Evolutionary conservation across 35 echinoderm and acorn worm genomes (phyloP).

Genomic region (Lytechinus variegatus): DNA sequence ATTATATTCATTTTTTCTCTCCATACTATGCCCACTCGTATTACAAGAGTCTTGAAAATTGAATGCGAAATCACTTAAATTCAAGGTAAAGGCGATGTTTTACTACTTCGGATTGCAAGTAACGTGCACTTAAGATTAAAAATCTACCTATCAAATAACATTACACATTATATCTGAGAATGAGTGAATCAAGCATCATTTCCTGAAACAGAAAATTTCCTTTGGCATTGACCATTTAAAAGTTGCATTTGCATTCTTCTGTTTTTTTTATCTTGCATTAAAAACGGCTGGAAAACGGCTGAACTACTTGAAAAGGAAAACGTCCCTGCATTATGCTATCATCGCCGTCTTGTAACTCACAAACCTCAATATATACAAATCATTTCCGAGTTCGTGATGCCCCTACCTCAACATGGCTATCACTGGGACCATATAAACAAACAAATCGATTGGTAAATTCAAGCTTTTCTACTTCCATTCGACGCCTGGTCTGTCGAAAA

Average conservation of each 20-base stretch:
- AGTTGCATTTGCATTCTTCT: background rate
- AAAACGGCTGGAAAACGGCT: background rate
- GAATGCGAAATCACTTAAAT: no score
- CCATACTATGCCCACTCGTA: no score
- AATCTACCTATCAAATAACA: no score
- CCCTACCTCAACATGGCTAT: background rate
- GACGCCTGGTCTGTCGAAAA: background rate
- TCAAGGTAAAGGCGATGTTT: no score
- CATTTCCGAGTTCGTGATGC: conserved; percentile 32
- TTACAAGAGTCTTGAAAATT: no score
- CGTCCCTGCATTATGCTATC: background rate
- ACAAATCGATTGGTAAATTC: conserved; percentile 6
- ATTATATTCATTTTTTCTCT: no score
- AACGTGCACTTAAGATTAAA: no score
- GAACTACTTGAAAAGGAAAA: background rate
- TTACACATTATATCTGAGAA: no score
- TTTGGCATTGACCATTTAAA: background rate
- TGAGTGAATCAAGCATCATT: no score
- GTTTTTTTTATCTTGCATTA: background rate
- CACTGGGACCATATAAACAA: conserved; percentile 32
- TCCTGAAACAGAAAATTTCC: background rate
- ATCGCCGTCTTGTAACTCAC: background rate
- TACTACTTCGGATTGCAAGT: no score
- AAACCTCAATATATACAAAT: conserved; percentile 44
- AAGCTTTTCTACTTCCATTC: background rate